Conservation (phyloP, 1,140 invertebrate species). For the Drosophila pseudoobscura region DNA sequence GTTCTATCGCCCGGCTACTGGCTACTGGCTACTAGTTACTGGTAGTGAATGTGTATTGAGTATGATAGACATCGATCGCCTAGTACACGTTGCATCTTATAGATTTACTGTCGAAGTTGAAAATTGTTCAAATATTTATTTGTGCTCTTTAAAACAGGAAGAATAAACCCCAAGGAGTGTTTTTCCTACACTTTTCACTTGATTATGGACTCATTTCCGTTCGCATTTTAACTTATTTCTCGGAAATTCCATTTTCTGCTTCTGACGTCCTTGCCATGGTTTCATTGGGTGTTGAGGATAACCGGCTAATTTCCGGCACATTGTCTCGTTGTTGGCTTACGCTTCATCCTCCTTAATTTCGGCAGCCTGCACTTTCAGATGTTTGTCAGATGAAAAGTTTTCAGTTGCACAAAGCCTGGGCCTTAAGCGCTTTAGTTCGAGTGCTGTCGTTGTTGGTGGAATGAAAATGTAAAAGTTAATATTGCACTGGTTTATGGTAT, state of each 20-base stretch:
- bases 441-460: too few species aligned
- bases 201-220: conserved; percentile 42
- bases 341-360: not conserved
- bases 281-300: conserved; percentile 29
- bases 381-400: too few species aligned
- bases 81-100: not conserved
- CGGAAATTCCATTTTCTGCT: conserved; percentile 66
- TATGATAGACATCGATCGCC: conserved; percentile 23
- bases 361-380: too few species aligned
- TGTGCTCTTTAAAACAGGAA: too few species aligned
- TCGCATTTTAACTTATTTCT: conserved; percentile 23
- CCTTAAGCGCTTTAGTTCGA: too few species aligned
- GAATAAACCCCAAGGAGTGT: too few species aligned
- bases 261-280: not conserved
- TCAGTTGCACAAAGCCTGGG: too few species aligned
- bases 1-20: not conserved
- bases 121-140: not conserved
- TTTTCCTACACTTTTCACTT: too few species aligned
- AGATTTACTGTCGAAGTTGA: not conserved
- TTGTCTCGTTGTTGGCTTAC: conserved; percentile 33
- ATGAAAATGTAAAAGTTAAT: conserved; percentile 10
- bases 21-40: too few species aligned
- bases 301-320: conserved; percentile 70
- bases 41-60: conserved; percentile 17
- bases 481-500: too few species aligned